Evolutionary conservation across 2,797 vertebrate genomes (phyloP), one percentile per base, ranked within the genome.

Genomic region (Cottoperca gobio): DNA sequence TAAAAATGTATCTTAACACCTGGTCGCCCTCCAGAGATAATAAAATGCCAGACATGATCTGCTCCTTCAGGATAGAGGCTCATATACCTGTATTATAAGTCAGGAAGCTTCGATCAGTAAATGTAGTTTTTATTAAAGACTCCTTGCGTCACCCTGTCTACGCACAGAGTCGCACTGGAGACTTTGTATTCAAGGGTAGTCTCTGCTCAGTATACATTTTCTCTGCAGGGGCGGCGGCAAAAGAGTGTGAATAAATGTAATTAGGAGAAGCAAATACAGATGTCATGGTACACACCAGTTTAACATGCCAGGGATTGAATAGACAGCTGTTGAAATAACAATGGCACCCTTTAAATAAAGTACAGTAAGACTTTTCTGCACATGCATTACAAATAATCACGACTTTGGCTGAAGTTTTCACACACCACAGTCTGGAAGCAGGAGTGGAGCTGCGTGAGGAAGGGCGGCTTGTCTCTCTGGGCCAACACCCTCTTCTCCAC

Each of bases 401-500:
- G 23, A n/a, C 2, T 43, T 37, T 17, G 24, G 16, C 2, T 17
- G 11, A 46, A 5, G 42, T 53, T 43, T 82, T 17, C 59, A 89
- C 89, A 6, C 82, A 93, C 98, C 93, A 97, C 96, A 0, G 98
- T 99, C 87, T 99, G 98, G 93, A 99, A 99, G 92, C 98, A 99
- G 70, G 98, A 99, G 90, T 99, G 98, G 3, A 99, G 96, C 88
- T 96, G 96, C 0, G 98, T 99, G 84, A 99, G 95, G 92, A 99
- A 99, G 0, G 97, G 96, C 0, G 98, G 98, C 64, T 99, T 99
- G 72, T 98, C 97, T 1, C 94, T 92, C 86, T 97, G 92, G 0
- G 97, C 98, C 78, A 99, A 86, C 2, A 99, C 98, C 14, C 98
- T 92, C 86, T 99, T 99, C 79, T 99, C 98, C 75, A 99, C 96